phyloP scores from a whole-genome alignment of 2,888 invertebrate species.

The Dromius quadrimaculatus region DNA sequence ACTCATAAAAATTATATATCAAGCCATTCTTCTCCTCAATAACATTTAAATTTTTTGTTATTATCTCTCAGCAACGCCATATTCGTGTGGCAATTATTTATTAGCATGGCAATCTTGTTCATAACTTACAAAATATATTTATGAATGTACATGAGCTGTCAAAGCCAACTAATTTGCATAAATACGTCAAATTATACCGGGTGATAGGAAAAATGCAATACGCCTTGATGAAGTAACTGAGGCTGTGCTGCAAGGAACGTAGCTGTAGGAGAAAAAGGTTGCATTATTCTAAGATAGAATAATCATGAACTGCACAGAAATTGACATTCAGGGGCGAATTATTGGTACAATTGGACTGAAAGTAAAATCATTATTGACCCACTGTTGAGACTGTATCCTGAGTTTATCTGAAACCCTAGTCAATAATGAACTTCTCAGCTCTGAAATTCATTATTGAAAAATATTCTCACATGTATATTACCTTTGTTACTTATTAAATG shows the following conservation, averaged over 20 bases:
- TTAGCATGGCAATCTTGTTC: conserved; percentile 18
- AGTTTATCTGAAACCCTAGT: too few species aligned
- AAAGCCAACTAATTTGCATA: conserved; percentile 41
- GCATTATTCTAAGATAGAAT: too few species aligned
- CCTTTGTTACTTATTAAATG: too few species aligned
- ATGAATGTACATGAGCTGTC: conserved; percentile 41
- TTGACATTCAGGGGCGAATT: too few species aligned
- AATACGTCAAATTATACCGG: conserved; percentile 48
- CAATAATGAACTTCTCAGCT: too few species aligned
- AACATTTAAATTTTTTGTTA: conserved; percentile 20
- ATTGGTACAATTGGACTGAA: too few species aligned
- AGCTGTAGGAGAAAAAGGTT: background rate
- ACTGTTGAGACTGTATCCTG: too few species aligned
- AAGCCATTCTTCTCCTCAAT: conserved; percentile 11
- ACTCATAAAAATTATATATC: background rate
- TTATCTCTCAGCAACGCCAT: conserved; percentile 14
- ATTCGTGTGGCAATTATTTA: conserved; percentile 40
- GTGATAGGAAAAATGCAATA: conserved; percentile 46
- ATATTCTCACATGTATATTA: too few species aligned
- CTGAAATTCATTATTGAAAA: too few species aligned
- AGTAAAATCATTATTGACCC: too few species aligned
- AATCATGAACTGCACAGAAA: too few species aligned
- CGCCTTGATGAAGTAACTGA: conserved; percentile 28
- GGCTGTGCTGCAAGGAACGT: background rate
- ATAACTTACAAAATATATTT: conserved; percentile 34